Percentiles rank a stretch among this genome's conserved stretches.
These are phyloP conservation scores for Gandaritis pyraliata DNA, from an alignment of 2,888 invertebrate species.

Conservation along the genomic window DNA sequence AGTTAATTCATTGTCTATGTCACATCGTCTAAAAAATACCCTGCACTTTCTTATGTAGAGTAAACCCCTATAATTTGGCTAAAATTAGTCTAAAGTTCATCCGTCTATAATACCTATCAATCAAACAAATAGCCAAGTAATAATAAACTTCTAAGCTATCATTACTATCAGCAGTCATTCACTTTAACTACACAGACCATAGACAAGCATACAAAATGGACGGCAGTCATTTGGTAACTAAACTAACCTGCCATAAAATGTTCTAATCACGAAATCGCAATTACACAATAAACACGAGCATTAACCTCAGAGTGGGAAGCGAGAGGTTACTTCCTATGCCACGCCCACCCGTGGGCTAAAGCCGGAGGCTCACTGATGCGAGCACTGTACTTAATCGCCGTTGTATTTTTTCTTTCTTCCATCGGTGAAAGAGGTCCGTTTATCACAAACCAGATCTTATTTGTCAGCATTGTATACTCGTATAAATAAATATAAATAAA, in stretches of 20 bases:
- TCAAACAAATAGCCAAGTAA: background rate
- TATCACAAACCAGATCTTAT: no score
- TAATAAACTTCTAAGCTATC: background rate
- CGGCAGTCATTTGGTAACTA: slow-evolving; percentile 9
- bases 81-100: no score
- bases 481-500: no score
- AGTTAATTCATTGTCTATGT: no score
- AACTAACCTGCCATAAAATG: slow-evolving; percentile 28
- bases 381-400: background rate
- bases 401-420: no score
- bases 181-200: background rate
- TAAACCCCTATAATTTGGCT: no score
- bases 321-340: slow-evolving; percentile 48
- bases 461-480: no score
- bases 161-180: background rate
- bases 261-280: slow-evolving; percentile 48
- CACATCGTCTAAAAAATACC: no score
- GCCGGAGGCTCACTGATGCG: slow-evolving; percentile 11
- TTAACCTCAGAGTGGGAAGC: slow-evolving; percentile 51
- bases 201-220: slow-evolving; percentile 1
- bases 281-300: slow-evolving; percentile 49
- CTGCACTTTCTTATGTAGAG: no score
- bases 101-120: background rate
- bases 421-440: no score
- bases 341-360: slow-evolving; percentile 42